Conservation (phyloP, 2,797 vertebrate genomes). For the Gorsachius magnificus region DNA sequence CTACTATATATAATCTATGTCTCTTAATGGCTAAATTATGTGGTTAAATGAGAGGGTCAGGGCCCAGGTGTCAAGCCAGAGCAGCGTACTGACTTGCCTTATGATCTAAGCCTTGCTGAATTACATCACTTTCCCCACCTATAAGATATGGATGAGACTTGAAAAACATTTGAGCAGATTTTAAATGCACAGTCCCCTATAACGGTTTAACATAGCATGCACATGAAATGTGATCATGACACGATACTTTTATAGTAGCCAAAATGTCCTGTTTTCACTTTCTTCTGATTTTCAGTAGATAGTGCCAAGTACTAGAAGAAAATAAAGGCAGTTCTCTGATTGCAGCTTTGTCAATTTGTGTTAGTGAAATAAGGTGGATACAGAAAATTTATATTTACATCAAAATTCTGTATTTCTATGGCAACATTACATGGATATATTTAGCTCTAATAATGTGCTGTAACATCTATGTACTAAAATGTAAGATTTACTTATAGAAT, state of each 20-base stretch:
- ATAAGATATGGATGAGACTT: background rate
- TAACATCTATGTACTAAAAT: background rate
- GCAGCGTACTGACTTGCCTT: background rate
- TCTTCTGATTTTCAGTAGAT: background rate
- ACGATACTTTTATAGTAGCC: background rate
- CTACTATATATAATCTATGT: background rate
- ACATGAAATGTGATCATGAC: background rate
- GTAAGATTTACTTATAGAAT: background rate
- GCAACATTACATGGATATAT: background rate
- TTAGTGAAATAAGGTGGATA: background rate
- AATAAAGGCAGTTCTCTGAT: background rate
- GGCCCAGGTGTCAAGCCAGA: background rate
- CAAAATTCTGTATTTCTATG: background rate
- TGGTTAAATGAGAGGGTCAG: background rate
- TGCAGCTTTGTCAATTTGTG: background rate
- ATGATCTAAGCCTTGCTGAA: background rate
- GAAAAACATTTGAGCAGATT: background rate
- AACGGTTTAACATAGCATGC: background rate
- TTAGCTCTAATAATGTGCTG: background rate
- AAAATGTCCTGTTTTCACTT: background rate
- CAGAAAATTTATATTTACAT: background rate
- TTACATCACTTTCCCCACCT: background rate
- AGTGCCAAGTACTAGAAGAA: background rate
- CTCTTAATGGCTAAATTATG: background rate
- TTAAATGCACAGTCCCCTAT: background rate